phyloP scores from a whole-genome alignment of 2,888 invertebrate species.

The Euphydryas editha region DNA sequence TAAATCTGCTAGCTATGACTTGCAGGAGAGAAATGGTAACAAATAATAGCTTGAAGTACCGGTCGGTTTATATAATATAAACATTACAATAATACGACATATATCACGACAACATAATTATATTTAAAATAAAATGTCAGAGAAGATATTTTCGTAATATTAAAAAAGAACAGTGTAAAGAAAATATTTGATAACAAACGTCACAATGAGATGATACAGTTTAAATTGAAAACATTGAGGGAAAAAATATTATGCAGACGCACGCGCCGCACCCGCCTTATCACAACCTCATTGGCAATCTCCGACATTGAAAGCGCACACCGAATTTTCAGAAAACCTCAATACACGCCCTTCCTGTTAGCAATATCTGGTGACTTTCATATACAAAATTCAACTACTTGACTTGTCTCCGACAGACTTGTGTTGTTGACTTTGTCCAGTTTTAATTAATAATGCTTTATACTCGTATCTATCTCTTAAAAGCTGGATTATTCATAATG shows the following conservation, averaged over 20 bases:
- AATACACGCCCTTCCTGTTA: slow-evolving; percentile 14
- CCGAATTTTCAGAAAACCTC: slow-evolving; percentile 49
- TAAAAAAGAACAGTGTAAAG: slow-evolving; percentile 29
- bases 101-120: no score
- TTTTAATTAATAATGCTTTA: background rate
- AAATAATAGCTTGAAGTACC: background rate
- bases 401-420: background rate
- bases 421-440: no score
- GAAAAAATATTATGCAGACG: slow-evolving; percentile 61
- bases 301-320: slow-evolving; percentile 49
- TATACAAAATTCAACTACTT: slow-evolving; percentile 1
- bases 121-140: slow-evolving; percentile 11
- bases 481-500: no score
- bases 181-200: slow-evolving; percentile 48
- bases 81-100: background rate
- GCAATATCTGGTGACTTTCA: slow-evolving; percentile 8
- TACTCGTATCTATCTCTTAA: background rate
- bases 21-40: no score
- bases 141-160: slow-evolving; percentile 27
- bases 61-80: no score
- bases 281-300: slow-evolving; percentile 61
- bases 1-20: no score
- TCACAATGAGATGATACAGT: slow-evolving; percentile 42
- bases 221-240: slow-evolving; percentile 61
- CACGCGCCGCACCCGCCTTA: slow-evolving; percentile 60